A percentile compares a stretch with the other conserved stretches of the same genome.
These are phyloP conservation scores for Potamarius usumacintae DNA, from an alignment of 2,113 vertebrate genomes.

Conservation along the genomic window DNA sequence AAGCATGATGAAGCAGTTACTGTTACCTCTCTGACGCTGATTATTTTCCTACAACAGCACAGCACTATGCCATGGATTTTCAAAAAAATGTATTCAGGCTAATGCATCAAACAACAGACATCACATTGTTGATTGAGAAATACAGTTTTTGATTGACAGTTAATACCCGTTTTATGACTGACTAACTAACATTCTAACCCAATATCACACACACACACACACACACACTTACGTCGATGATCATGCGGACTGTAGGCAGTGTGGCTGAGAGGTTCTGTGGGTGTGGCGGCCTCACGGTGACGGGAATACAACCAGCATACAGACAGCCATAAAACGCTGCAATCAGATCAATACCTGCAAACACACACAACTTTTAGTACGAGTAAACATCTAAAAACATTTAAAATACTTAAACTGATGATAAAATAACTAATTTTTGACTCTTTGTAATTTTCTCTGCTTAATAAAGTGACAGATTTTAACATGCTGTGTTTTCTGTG, in stretches of 20 bases:
- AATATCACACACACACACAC: constrained; percentile 1
- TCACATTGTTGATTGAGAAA: neutral
- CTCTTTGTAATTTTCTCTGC: neutral
- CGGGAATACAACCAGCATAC: constrained; percentile 91
- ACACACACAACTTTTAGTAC: neutral
- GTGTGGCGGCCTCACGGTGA: constrained; percentile 95
- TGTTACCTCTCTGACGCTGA: neutral
- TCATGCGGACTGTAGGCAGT: constrained; percentile 94
- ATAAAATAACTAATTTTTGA: neutral
- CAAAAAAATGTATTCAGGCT: constrained; percentile 4
- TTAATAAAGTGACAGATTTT: neutral
- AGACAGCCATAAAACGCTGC: constrained; percentile 94
- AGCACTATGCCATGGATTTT: too few relatives aligned
- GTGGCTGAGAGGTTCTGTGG: constrained; percentile 95
- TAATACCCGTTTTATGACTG: neutral
- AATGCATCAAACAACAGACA: neutral
- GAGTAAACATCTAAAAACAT: neutral
- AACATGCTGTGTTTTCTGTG: neutral
- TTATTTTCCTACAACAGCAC: neutral
- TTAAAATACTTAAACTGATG: neutral
- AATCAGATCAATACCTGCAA: constrained; percentile 90
- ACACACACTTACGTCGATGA: constrained; percentile 85
- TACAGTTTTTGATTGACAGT: neutral
- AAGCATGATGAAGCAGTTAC: neutral
- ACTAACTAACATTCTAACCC: neutral